Conservation (phyloP, 1,140 invertebrate genomes). For the Coboldia fuscipes region DNA sequence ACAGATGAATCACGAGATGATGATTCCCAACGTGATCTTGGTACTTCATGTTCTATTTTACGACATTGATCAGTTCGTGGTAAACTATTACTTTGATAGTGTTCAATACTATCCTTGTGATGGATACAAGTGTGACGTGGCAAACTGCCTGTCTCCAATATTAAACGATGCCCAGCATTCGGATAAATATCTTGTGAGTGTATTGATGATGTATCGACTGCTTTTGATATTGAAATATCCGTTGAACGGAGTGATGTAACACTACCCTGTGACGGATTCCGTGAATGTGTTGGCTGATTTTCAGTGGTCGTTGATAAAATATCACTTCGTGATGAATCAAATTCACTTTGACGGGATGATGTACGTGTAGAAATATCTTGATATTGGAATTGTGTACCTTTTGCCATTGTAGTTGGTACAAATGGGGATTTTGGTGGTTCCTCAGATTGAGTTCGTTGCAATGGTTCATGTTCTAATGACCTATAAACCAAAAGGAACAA, state of each 20-base stretch:
- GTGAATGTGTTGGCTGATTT: background rate
- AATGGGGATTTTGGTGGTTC: constrained; percentile 52
- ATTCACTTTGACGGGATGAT: constrained; percentile 3
- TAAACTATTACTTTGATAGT: constrained; percentile 17
- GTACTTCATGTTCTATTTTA: no score
- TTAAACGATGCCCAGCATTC: no score
- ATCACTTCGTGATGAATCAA: constrained; percentile 2
- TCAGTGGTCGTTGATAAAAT: background rate
- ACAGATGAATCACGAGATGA: no score
- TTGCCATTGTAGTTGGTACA: background rate
- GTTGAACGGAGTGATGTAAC: constrained; percentile 1
- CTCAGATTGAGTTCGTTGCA: constrained; percentile 63
- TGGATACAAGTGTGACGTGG: constrained; percentile 14
- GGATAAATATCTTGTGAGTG: background rate
- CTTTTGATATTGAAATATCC: background rate
- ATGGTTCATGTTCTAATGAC: constrained; percentile 39
- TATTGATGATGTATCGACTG: constrained; percentile 3
- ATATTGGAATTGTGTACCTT: background rate
- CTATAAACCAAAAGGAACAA: constrained; percentile 7
- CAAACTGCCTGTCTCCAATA: constrained; percentile 19
- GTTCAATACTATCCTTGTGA: constrained; percentile 11
- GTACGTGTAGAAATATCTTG: background rate
- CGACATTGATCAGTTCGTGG: constrained; percentile 8
- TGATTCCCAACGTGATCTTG: no score
- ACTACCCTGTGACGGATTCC: constrained; percentile 4